Evolutionary conservation across 35 echinoderm and acorn worm species (phyloP).

Genomic region (Anneissia japonica): DNA sequence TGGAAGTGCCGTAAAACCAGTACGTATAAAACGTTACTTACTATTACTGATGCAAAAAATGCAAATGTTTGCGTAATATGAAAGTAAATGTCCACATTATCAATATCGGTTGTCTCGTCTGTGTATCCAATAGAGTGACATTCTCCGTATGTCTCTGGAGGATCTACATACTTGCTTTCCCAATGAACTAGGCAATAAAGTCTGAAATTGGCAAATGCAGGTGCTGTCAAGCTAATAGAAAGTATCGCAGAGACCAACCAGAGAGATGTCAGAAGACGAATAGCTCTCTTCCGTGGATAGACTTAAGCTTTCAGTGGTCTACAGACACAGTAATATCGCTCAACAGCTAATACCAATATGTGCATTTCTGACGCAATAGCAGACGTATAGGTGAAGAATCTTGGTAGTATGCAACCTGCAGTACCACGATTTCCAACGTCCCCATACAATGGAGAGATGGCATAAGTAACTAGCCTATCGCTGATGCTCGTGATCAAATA

Average conservation of each 20-base stretch:
- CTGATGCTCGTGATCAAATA: neutral
- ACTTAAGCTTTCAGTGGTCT: neutral
- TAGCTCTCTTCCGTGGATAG: neutral
- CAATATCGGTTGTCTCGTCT: neutral
- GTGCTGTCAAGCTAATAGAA: neutral
- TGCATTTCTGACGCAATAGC: neutral
- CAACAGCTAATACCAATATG: neutral
- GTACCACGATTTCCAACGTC: neutral
- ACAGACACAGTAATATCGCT: neutral
- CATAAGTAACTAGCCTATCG: neutral
- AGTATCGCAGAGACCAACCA: neutral
- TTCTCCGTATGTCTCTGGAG: neutral
- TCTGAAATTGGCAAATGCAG: neutral
- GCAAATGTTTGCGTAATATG: neutral
- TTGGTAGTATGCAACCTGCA: neutral
- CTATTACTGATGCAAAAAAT: neutral
- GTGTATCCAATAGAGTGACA: neutral
- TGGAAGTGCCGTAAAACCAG: neutral
- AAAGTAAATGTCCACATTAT: neutral
- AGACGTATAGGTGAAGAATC: neutral
- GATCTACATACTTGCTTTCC: neutral
- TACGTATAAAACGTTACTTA: neutral
- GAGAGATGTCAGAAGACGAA: neutral
- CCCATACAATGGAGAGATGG: neutral
- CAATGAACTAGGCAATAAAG: neutral